Conservation (phyloP, 1,140 invertebrate genomes). For the Drosophila watanabei region DNA sequence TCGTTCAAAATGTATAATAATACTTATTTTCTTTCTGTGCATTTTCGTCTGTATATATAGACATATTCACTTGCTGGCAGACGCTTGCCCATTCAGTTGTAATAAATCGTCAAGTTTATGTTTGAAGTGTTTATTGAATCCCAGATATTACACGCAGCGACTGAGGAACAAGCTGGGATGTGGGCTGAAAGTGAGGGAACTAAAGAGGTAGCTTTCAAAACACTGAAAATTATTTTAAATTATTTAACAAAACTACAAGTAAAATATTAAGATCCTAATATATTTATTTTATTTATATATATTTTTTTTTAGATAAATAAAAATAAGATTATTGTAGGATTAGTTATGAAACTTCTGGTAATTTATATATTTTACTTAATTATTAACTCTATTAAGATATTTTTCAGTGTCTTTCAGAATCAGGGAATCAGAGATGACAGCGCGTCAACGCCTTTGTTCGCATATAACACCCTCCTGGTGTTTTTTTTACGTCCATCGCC, state of each 20-base stretch:
- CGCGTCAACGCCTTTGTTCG: conserved; percentile 33
- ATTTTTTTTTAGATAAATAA: neutral
- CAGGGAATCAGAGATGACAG: conserved; percentile 30
- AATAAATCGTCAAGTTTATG: conserved; percentile 82
- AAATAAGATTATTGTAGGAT: neutral
- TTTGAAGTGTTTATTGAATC: conserved; percentile 84
- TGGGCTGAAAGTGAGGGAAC: neutral
- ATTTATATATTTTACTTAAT: neutral
- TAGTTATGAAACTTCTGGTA: neutral
- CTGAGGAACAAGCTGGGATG: conserved; percentile 6
- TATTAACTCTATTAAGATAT: neutral
- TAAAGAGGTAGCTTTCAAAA: too few species aligned
- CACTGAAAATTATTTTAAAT: neutral
- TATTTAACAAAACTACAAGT: neutral
- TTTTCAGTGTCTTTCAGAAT: conserved; percentile 1
- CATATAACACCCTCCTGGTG: neutral
- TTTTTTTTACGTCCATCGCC: conserved; percentile 15
- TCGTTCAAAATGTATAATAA: neutral
- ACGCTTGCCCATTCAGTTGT: conserved; percentile 59
- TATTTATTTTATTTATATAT: neutral
- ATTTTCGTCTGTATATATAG: conserved; percentile 9
- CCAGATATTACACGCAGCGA: conserved; percentile 75
- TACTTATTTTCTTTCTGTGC: neutral
- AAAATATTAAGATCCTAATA: neutral
- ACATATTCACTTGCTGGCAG: conserved; percentile 40